phyloP scores from a whole-genome alignment of 2,797 vertebrate genomes.

The Vireo griseus region DNA sequence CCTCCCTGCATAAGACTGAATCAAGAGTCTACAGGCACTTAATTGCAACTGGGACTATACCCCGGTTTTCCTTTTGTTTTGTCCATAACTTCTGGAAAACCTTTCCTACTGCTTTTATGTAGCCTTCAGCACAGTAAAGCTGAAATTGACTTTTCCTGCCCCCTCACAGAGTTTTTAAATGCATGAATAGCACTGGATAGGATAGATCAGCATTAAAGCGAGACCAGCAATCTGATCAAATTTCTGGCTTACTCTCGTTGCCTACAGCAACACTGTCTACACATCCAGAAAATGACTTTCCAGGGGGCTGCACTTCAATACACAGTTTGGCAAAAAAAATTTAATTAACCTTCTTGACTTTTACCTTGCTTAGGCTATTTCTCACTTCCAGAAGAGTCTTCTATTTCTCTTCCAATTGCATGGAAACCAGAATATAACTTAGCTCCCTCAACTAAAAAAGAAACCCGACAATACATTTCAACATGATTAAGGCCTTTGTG shows the following conservation, averaged over 20 bases:
- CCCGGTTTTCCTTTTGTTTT: neutral
- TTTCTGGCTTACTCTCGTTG: neutral
- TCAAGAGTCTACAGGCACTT: neutral
- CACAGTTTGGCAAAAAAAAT: neutral
- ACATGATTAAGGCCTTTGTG: neutral
- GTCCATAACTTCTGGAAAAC: neutral
- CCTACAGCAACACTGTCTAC: neutral
- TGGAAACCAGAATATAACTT: neutral
- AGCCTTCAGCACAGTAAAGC: neutral
- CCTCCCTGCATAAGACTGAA: neutral
- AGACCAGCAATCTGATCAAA: neutral
- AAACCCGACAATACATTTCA: neutral
- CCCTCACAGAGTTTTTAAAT: neutral
- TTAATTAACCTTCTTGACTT: slow-evolving; percentile 13
- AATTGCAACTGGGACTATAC: neutral
- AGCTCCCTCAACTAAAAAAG: neutral
- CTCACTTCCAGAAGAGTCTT: neutral
- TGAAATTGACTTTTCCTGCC: neutral
- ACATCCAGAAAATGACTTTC: neutral
- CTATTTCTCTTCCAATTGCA: neutral
- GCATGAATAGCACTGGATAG: neutral
- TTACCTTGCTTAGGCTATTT: neutral
- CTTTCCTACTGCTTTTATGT: neutral
- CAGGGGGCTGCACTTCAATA: neutral
- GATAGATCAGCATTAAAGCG: neutral